Conservation (phyloP, 2,888 invertebrate species). For the Gastracanthus pulcherrimus region DNA sequence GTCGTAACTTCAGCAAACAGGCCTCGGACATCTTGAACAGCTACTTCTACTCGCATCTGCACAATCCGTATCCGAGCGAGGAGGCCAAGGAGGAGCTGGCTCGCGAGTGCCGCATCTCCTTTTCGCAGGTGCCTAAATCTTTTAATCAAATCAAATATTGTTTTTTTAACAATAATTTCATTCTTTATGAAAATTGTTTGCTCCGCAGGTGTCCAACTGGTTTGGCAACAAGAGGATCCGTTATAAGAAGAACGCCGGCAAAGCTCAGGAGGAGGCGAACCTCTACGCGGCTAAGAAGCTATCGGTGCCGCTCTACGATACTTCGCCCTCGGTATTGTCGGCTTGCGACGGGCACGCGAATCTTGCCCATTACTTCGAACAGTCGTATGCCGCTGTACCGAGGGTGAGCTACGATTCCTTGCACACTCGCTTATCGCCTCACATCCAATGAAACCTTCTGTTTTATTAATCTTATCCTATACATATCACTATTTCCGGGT, state of each 20-base stretch:
- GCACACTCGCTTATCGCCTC: too few relatives aligned
- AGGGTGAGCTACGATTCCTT: too few relatives aligned
- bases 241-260: slow-evolving; percentile 99
- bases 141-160: background rate
- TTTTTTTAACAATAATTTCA: too few relatives aligned
- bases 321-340: too few relatives aligned
- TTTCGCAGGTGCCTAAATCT: slow-evolving; percentile 95
- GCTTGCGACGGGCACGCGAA: too few relatives aligned
- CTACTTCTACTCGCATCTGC: slow-evolving; percentile 99
- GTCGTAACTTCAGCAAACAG: slow-evolving; percentile 99
- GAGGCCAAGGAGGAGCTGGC: slow-evolving; percentile 99
- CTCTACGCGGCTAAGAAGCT: slow-evolving; percentile 99
- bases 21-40: slow-evolving; percentile 99
- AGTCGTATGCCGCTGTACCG: too few relatives aligned
- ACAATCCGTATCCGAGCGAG: slow-evolving; percentile 99
- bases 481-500: too few relatives aligned
- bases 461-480: too few relatives aligned
- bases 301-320: slow-evolving; percentile 81
- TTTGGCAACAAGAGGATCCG: slow-evolving; percentile 99
- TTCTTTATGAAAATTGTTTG: slow-evolving; percentile 22
- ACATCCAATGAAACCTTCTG: too few relatives aligned
- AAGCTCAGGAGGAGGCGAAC: slow-evolving; percentile 99
- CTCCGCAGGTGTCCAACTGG: slow-evolving; percentile 99
- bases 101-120: slow-evolving; percentile 98
- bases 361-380: too few relatives aligned